Evolutionary conservation across 2,113 vertebrate species (phyloP).

Genomic region (Tychaedon coryphoeus): DNA sequence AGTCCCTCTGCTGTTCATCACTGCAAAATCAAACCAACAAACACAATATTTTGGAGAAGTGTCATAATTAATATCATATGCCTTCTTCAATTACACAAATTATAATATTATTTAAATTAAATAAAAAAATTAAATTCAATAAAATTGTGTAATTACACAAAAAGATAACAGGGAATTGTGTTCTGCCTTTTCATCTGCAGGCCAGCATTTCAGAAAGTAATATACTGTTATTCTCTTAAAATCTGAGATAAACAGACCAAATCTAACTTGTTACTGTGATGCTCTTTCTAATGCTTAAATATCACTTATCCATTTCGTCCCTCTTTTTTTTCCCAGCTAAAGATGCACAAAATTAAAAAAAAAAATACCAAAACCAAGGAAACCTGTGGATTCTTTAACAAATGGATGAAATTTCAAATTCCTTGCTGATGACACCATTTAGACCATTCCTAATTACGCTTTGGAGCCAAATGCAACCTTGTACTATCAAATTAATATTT

Average conservation of each 20-base stretch:
- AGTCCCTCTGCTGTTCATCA: conserved; percentile 97
- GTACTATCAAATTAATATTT: background rate
- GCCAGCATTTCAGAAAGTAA: background rate
- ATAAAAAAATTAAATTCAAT: too few species aligned
- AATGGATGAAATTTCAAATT: background rate
- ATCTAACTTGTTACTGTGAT: background rate
- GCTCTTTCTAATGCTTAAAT: background rate
- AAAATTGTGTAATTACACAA: too few species aligned
- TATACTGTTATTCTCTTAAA: background rate
- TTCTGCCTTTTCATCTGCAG: background rate
- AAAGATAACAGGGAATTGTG: background rate
- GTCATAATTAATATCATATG: background rate
- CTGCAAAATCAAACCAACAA: conserved; percentile 75
- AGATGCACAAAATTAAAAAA: background rate
- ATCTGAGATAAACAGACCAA: background rate
- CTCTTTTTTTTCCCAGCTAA: background rate
- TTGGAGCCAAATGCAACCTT: background rate
- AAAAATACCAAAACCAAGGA: background rate
- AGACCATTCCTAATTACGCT: background rate
- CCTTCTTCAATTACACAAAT: background rate
- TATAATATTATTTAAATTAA: too few species aligned
- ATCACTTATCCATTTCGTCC: background rate
- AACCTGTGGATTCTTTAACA: background rate
- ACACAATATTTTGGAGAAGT: background rate
- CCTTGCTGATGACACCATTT: background rate